Percentiles rank a stretch among this genome's conserved stretches.
These are phyloP conservation scores for Xyliphius kryptos DNA, from an alignment of 2,113 vertebrate genomes.

Conservation along the genomic window DNA sequence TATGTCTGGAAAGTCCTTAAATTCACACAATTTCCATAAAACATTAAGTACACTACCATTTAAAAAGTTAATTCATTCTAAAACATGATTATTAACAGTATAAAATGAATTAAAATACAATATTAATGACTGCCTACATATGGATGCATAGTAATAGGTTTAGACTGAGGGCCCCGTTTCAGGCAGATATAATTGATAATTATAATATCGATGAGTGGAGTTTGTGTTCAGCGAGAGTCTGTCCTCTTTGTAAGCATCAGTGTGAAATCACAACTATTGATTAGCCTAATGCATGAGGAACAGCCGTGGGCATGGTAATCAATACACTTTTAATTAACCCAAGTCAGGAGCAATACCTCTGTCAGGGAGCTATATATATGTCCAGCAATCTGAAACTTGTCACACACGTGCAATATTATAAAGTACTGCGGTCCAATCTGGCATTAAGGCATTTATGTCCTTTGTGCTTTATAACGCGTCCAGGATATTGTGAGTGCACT, in stretches of 20 bases:
- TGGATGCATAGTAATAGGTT: too few relatives aligned
- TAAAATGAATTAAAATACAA: too few relatives aligned
- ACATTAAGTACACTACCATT: too few relatives aligned
- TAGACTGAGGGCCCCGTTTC: too few relatives aligned
- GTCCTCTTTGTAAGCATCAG: conserved; percentile 43
- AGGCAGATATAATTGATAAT: conserved; percentile 7
- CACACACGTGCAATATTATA: conserved; percentile 21
- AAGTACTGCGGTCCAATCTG: too few relatives aligned
- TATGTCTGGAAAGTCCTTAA: too few relatives aligned
- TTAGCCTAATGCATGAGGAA: conserved; percentile 66
- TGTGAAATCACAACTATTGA: conserved; percentile 68
- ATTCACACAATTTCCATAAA: too few relatives aligned
- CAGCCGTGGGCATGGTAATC: conserved; percentile 62
- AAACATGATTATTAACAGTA: too few relatives aligned
- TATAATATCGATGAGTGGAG: conserved; percentile 6
- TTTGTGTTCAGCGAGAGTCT: conserved; percentile 8
- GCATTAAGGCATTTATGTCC: too few relatives aligned
- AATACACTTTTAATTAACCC: conserved; percentile 65
- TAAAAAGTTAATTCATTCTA: too few relatives aligned
- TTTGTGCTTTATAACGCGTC: not conserved
- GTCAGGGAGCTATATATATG: conserved; percentile 56
- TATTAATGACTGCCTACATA: too few relatives aligned
- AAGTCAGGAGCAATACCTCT: conserved; percentile 40
- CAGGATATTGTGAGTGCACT: not conserved
- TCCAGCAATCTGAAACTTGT: conserved; percentile 36